Base-by-base conservation (phyloP, 2,888 invertebrate genomes). In the Sarcophaga subvicina region DNA sequence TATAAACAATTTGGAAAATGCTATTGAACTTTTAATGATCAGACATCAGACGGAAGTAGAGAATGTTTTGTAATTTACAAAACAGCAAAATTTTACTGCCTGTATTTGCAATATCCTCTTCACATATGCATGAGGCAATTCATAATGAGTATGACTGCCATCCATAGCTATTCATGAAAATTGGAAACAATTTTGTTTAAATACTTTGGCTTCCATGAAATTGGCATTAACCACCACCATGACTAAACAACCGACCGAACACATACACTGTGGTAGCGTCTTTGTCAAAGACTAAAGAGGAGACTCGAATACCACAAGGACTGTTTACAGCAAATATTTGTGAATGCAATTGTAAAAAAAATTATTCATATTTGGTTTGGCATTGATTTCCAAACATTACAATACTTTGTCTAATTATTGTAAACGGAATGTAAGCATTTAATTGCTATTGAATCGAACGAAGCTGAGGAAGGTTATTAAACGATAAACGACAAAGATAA, bases 21-120 rank as follows among this genome's bases (percentile, higher is more conserved):
- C 70, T 80, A 80, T 75, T 80, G 75, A 84, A 84, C 84, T 80
- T 80, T 76, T 80, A 84, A 80, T 76, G 75, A 62, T 71, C 25
- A 25, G 59, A 59, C 63, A 73, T 70, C n/a, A 14, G 17, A 62
- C 20, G 54, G 54, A 54, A 14, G 54, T 60, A 64, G 11, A 59
- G 37, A 83, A 75, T 83, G 17, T 76, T 80, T 64, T 71, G 62
- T 49, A 84, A 79, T 66, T 66, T 66, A 76, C 64, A 45, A 80
- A 37, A 37, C 37, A 27, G 27, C 27, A 37, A 37, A 72, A 67
- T 49, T 49, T 49, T 59, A 37, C 6, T 47, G 63, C 14, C 69
- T 54, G 59, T 25, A 62, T 63, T 17, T 12, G 14, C 4, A 17
- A 54, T 54, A 54, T 54, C 37, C 37, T 37, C 37, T 37, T 37